Evolutionary conservation across 2,888 invertebrate genomes (phyloP).

Genomic region (Polyommatus icarus): DNA sequence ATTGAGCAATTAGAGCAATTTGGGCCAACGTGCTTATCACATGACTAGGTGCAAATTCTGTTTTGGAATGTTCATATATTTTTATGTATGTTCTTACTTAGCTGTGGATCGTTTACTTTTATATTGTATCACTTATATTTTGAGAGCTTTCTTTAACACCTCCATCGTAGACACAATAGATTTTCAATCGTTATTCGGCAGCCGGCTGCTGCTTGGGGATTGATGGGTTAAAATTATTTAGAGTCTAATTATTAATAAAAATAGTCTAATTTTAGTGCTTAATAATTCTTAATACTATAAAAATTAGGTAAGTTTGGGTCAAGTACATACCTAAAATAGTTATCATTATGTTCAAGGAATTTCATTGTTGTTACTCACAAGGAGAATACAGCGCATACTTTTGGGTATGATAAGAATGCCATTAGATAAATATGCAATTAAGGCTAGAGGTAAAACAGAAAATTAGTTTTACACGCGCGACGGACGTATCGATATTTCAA

Average conservation of each 20-base stretch:
- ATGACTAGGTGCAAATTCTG: conserved; percentile 9
- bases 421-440: conserved; percentile 74
- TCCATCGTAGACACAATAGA: too few species aligned
- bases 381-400: conserved; percentile 46
- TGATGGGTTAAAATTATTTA: too few species aligned
- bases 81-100: background rate
- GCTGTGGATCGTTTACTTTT: background rate
- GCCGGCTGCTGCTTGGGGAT: too few species aligned
- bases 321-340: background rate
- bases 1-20: background rate
- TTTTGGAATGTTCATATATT: background rate
- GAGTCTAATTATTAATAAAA: too few species aligned
- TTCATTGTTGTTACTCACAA: conserved; percentile 20
- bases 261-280: too few species aligned
- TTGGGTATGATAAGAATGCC: conserved; percentile 61
- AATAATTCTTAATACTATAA: background rate
- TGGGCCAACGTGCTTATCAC: background rate
- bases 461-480: conserved; percentile 41
- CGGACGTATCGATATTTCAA: conserved; percentile 32
- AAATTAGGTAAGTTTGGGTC: background rate
- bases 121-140: background rate
- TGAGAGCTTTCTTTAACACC: too few species aligned
- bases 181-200: too few species aligned
- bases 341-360: conserved; percentile 21
- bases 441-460: conserved; percentile 48